Percentiles rank a stretch among this genome's conserved stretches.
Conservation (phyloP, 2,797 vertebrate species). For the Microctenopoma stevenorrisi region DNA sequence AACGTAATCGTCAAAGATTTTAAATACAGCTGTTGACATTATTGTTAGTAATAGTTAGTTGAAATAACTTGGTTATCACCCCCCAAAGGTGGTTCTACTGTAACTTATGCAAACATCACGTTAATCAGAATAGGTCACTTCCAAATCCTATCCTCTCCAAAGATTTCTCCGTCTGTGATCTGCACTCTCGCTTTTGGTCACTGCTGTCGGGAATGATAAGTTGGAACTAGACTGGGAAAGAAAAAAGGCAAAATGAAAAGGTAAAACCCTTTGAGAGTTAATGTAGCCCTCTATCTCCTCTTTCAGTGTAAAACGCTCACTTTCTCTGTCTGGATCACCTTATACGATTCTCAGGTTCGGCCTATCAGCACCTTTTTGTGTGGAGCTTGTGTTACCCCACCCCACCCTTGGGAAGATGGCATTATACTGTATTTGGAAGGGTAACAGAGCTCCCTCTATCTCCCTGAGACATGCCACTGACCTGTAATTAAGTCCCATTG, state of each 20-base stretch:
- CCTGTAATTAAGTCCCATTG: slow-evolving; percentile 84
- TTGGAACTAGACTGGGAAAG: slow-evolving; percentile 34
- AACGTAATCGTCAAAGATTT: background rate
- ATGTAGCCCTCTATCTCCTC: slow-evolving; percentile 70
- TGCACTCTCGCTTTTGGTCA: slow-evolving; percentile 18
- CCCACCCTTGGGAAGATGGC: slow-evolving; percentile 82
- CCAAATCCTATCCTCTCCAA: background rate
- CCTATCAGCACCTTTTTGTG: slow-evolving; percentile 82
- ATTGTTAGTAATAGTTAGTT: background rate
- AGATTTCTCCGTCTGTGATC: slow-evolving; percentile 14
- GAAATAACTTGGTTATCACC: background rate
- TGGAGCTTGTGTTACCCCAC: slow-evolving; percentile 76
- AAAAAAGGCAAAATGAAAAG: slow-evolving; percentile 52
- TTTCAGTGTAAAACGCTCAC: slow-evolving; percentile 70
- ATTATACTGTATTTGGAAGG: slow-evolving; percentile 83
- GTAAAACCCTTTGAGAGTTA: slow-evolving; percentile 65
- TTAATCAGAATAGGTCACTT: background rate
- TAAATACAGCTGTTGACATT: background rate
- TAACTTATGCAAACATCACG: background rate
- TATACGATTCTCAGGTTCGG: slow-evolving; percentile 76
- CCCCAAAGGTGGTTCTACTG: slow-evolving; percentile 15
- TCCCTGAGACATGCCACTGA: slow-evolving; percentile 81
- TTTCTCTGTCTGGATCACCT: slow-evolving; percentile 74
- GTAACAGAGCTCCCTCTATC: slow-evolving; percentile 83
- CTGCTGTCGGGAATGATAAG: slow-evolving; percentile 42